Percentiles rank a stretch among this genome's conserved stretches.
These are phyloP conservation scores for Malaclemys terrapin DNA, from an alignment of 2,113 vertebrate genomes.

Conservation along the genomic window DNA sequence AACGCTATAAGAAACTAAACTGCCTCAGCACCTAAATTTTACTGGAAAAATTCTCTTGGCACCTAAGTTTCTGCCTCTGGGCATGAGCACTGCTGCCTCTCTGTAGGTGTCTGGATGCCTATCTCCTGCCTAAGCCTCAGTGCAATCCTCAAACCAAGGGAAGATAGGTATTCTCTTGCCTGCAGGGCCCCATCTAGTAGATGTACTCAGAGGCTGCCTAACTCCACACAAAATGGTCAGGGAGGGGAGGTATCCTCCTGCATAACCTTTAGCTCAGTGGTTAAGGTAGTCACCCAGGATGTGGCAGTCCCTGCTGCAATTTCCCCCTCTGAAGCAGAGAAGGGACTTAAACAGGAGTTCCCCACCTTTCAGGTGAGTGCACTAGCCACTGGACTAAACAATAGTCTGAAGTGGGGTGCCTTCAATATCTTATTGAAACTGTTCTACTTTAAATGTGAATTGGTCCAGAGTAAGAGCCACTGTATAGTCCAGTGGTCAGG, in stretches of 20 bases:
- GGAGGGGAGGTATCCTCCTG: neutral
- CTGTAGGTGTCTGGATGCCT: neutral
- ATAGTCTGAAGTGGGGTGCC: too few species aligned
- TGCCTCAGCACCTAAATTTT: neutral
- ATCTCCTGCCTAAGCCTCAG: neutral
- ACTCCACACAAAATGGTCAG: neutral
- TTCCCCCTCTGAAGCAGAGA: neutral
- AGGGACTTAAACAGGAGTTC: too few species aligned
- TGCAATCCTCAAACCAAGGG: neutral
- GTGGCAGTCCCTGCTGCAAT: neutral
- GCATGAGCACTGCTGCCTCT: neutral
- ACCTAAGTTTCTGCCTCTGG: neutral
- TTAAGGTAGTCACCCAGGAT: neutral
- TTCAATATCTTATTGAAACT: too few species aligned
- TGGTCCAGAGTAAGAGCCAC: too few species aligned
- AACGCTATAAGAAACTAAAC: neutral
- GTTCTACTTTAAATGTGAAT: too few species aligned
- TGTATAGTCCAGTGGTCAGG: too few species aligned
- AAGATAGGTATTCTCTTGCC: neutral
- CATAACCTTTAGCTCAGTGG: neutral
- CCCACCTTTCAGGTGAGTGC: neutral
- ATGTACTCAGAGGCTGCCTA: neutral
- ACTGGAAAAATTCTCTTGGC: neutral
- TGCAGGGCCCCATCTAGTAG: neutral
- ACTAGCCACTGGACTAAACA: neutral